Evolutionary conservation across 2,797 vertebrate species (phyloP).

Genomic region (Tangara arthus): DNA sequence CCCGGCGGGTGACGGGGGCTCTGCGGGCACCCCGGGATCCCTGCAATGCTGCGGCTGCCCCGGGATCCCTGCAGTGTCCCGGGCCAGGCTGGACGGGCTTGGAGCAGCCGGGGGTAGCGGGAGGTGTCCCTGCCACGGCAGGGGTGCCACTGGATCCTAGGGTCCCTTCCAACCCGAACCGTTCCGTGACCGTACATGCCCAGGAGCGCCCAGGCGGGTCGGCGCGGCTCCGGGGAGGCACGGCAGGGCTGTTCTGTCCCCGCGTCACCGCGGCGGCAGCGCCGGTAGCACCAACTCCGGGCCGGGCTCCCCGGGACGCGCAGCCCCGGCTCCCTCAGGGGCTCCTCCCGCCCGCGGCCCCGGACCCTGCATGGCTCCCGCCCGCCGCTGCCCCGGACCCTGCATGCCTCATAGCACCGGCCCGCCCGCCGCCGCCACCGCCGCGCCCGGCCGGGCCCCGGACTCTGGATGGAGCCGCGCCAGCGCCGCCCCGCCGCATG

Average conservation of each 20-base stretch:
- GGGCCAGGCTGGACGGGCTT: background rate
- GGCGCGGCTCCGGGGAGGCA: background rate
- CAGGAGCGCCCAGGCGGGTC: background rate
- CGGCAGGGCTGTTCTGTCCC: fast-evolving
- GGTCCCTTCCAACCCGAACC: background rate
- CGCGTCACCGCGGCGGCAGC: background rate
- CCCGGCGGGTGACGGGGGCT: background rate
- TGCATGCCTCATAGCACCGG: background rate
- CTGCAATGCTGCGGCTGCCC: background rate
- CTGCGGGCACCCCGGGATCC: background rate
- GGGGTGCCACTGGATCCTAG: too few species aligned
- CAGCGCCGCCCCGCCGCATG: background rate
- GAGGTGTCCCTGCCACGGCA: background rate
- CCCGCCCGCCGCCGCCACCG: background rate
- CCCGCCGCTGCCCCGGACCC: slow-evolving; percentile 1
- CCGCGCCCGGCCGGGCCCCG: background rate
- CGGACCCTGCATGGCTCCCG: slow-evolving; percentile 71
- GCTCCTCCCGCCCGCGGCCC: slow-evolving; percentile 26
- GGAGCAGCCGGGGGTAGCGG: fast-evolving
- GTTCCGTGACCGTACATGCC: fast-evolving
- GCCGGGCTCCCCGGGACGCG: background rate
- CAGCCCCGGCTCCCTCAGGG: background rate
- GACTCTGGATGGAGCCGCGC: slow-evolving; percentile 56
- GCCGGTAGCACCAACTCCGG: fast-evolving
- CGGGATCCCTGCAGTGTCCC: fast-evolving